phyloP scores from a whole-genome alignment of 2,797 vertebrate species.

The Amphiprion clarkii region DNA sequence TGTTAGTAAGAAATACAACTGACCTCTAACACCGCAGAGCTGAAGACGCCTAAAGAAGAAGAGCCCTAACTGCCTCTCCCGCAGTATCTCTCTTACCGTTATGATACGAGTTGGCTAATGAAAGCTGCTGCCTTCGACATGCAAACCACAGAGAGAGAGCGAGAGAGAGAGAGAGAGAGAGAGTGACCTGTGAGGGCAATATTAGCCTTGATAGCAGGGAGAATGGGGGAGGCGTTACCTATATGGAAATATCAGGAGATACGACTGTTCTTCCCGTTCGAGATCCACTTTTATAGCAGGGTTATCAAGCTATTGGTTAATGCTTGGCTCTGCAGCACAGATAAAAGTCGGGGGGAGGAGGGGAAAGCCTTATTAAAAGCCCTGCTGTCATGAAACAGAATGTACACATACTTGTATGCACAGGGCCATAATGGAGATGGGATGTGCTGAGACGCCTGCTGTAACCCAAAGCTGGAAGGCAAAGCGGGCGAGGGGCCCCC shows the following conservation, averaged over 20 bases:
- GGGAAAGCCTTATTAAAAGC: slow-evolving; percentile 43
- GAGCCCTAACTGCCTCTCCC: slow-evolving; percentile 31
- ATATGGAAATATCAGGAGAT: slow-evolving; percentile 69
- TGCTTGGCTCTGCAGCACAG: slow-evolving; percentile 70
- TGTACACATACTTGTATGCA: slow-evolving; percentile 5
- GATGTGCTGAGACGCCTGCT: not conserved
- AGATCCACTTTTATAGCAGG: slow-evolving; percentile 78
- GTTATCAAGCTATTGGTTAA: slow-evolving; percentile 82
- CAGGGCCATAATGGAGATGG: not conserved
- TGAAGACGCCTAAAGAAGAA: not conserved
- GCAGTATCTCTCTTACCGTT: slow-evolving; percentile 43
- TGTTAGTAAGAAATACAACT: slow-evolving; percentile 24
- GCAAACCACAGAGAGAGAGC: slow-evolving; percentile 49
- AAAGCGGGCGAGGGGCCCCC: too few species aligned
- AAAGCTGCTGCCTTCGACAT: slow-evolving; percentile 37
- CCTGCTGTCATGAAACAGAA: slow-evolving; percentile 34
- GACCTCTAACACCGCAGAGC: slow-evolving; percentile 32
- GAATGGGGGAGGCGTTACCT: slow-evolving; percentile 49
- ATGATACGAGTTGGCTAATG: slow-evolving; percentile 40
- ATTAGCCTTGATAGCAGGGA: slow-evolving; percentile 73
- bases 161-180: not conserved
- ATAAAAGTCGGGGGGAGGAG: slow-evolving; percentile 68
- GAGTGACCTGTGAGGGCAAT: slow-evolving; percentile 56
- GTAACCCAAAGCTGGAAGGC: too few species aligned
- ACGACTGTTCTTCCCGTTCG: slow-evolving; percentile 55